Percentiles rank a stretch among this genome's conserved stretches.
Conservation (phyloP, 2,797 vertebrate genomes). For the Sebastes umbrosus region DNA sequence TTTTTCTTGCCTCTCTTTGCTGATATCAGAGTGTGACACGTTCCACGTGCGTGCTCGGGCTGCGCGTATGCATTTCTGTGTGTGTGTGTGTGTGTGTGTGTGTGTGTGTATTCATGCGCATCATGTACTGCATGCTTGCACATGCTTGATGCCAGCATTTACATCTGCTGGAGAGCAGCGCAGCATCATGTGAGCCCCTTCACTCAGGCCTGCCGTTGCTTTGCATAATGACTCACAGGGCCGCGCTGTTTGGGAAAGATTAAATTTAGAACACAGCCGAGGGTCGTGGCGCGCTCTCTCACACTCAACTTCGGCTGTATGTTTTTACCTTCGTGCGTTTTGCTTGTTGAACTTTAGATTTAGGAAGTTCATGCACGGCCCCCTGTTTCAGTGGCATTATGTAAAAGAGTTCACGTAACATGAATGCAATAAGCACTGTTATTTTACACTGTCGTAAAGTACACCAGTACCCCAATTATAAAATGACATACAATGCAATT, state of each 20-base stretch:
- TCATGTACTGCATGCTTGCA: neutral
- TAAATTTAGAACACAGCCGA: constrained; percentile 74
- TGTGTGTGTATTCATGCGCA: constrained; percentile 1
- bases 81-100: neutral
- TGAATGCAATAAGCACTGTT: neutral
- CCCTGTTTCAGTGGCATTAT: constrained; percentile 16
- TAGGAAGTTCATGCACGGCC: constrained; percentile 5
- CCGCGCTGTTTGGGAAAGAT: constrained; percentile 52
- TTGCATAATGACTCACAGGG: constrained; percentile 69
- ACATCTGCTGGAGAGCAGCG: constrained; percentile 9
- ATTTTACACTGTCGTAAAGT: neutral
- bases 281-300: constrained; percentile 42
- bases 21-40: constrained; percentile 12
- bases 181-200: constrained; percentile 8
- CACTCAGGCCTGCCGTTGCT: constrained; percentile 12
- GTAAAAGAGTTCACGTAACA: constrained; percentile 3
- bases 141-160: constrained; percentile 26
- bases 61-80: neutral
- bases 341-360: constrained; percentile 35
- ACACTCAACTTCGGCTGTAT: neutral
- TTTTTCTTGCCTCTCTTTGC: constrained; percentile 12
- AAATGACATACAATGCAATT: too few relatives aligned
- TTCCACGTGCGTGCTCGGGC: neutral
- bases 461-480: neutral
- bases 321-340: constrained; percentile 21